Evolutionary conservation across 2,797 vertebrate genomes (phyloP), one percentile per base, ranked within the genome.

Genomic region (Coranthus polyacanthus): DNA sequence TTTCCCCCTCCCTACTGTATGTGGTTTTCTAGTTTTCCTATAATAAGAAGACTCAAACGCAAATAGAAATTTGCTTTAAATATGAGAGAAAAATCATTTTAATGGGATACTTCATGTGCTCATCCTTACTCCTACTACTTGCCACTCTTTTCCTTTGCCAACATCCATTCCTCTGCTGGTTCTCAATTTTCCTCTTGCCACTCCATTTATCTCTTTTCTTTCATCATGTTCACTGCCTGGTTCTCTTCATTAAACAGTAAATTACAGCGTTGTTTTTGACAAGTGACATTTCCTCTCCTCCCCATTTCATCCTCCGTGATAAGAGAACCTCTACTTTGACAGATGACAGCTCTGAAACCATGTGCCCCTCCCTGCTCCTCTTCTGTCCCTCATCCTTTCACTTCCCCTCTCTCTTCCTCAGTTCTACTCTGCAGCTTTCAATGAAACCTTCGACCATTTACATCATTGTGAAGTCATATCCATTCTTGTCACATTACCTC

Each of bases 251-350:
- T 74, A 78, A 39, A 57, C 46, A 46, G 44, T 62, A 51, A 66
- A 80, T 66, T 59, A 69, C 26, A 71, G 32, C 1, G 16, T 53
- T 68, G 53, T 66, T 76, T 78, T 68, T 65, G 70, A 78, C 63
- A 60, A 44, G 47, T 75, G 82, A 72, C 74, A 82, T 87, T 83
- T 80, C 53, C 54, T 68, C 60, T 50, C 53, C 29, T 29, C 52
- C 41, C n/a, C 2, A 17, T 62, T 26, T 32, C 18, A 34, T 62
- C 56, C 3, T 11, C 46, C n/a, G 39, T 63, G 67, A 61, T 62
- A 65, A 37, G 39, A 26, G 43, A 62, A 47, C 38, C 45, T 60
- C 62, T 1, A 2, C 51, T 36, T 38, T 79, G 68, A 68, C 55
- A 42, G 44, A 36, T 37, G 29, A 68, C 72, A 65, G 36, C n/a